Evolutionary conservation across 2,888 invertebrate genomes (phyloP).

Genomic region (Coecobrya sp.): DNA sequence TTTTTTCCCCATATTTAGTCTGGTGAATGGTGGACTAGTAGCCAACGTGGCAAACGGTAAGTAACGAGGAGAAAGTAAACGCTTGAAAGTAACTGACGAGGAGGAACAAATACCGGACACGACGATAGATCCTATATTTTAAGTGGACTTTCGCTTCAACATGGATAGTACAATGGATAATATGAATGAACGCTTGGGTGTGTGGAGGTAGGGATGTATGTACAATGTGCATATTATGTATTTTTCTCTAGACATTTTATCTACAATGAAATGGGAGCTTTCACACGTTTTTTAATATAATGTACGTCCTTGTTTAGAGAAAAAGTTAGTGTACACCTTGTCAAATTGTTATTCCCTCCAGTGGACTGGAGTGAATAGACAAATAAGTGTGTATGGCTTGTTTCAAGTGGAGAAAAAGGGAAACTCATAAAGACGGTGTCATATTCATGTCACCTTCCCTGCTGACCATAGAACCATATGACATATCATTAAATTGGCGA

Average conservation of each 20-base stretch:
- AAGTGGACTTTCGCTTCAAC: slow-evolving; percentile 30
- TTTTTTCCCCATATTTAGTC: slow-evolving; percentile 18
- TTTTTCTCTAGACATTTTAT: slow-evolving; percentile 59
- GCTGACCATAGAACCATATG: slow-evolving; percentile 78
- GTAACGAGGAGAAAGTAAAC: slow-evolving; percentile 34
- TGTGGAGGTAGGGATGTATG: too few relatives aligned
- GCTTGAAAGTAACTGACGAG: slow-evolving; percentile 22
- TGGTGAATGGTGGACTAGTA: slow-evolving; percentile 7
- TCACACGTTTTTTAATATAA: slow-evolving; percentile 42
- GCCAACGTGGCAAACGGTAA: slow-evolving; percentile 30
- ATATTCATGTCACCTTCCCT: slow-evolving; percentile 81
- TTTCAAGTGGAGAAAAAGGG: background rate
- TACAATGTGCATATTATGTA: background rate
- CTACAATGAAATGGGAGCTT: slow-evolving; percentile 53
- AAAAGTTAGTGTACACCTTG: slow-evolving; percentile 70
- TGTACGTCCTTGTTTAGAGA: background rate
- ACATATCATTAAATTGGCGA: slow-evolving; percentile 79
- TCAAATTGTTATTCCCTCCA: slow-evolving; percentile 78
- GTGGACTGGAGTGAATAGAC: slow-evolving; percentile 54
- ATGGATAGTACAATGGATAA: background rate
- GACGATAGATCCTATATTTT: background rate
- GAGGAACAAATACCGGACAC: slow-evolving; percentile 30
- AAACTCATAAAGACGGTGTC: slow-evolving; percentile 73
- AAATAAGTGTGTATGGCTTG: background rate
- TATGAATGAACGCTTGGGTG: too few relatives aligned